Conservation (phyloP, 2,888 invertebrate species). For the Amiota communis region DNA sequence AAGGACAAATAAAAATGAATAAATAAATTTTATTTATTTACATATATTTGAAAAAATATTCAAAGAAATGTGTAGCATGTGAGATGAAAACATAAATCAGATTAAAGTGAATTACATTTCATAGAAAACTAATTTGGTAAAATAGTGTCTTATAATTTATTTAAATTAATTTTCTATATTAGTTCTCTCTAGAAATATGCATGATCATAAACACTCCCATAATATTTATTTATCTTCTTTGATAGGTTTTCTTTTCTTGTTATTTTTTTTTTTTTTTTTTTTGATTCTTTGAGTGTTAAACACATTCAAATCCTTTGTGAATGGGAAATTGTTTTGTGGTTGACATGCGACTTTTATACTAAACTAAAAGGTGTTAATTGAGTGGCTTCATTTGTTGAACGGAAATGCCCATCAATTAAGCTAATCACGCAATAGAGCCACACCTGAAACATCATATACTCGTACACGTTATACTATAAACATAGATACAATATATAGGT, state of each 20-base stretch:
- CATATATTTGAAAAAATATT: too few relatives aligned
- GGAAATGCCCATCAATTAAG: conserved; percentile 67
- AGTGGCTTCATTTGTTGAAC: conserved; percentile 66
- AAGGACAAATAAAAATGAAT: neutral
- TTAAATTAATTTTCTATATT: too few relatives aligned
- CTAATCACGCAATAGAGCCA: conserved; percentile 67
- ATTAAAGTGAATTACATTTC: too few relatives aligned
- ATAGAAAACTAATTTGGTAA: too few relatives aligned
- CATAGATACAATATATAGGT: neutral
- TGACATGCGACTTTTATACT: conserved; percentile 59
- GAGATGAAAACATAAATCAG: too few relatives aligned
- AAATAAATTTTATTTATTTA: neutral
- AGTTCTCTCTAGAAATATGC: too few relatives aligned
- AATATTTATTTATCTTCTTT: too few relatives aligned
- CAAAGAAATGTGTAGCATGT: too few relatives aligned
- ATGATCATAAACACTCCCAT: too few relatives aligned
- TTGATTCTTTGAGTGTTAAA: neutral
- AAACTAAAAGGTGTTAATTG: conserved; percentile 64
- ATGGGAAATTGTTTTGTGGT: conserved; percentile 25
- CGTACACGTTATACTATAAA: neutral
- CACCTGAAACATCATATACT: conserved; percentile 39
- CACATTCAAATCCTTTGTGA: conserved; percentile 22
- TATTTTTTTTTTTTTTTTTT: neutral
- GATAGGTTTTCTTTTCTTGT: too few relatives aligned
- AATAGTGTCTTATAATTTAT: too few relatives aligned